Conservation (phyloP, 2,888 invertebrate species). For the Apodemia duryi region DNA sequence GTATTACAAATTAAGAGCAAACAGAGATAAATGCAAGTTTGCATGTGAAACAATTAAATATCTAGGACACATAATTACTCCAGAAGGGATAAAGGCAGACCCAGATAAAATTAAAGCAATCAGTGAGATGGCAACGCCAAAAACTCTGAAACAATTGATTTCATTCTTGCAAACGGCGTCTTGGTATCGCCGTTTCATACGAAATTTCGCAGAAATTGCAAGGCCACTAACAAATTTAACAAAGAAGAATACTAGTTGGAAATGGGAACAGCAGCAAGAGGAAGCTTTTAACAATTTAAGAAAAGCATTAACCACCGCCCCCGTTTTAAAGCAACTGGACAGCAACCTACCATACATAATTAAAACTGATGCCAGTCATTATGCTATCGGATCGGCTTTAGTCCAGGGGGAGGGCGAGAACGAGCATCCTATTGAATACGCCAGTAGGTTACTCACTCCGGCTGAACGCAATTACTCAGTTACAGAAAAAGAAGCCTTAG, state of each 20-base stretch:
- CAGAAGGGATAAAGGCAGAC: constrained; percentile 29
- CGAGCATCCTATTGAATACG: constrained; percentile 27
- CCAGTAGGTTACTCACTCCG: constrained; percentile 31
- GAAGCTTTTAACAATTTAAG: constrained; percentile 33
- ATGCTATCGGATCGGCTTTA: constrained; percentile 21
- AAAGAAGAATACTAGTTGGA: constrained; percentile 29
- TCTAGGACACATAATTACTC: constrained; percentile 29
- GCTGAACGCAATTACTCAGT: too few relatives aligned
- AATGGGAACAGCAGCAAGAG: constrained; percentile 32
- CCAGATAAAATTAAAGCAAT: constrained; percentile 33
- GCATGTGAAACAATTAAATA: constrained; percentile 27
- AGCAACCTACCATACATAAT: too few relatives aligned
- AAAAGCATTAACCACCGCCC: constrained; percentile 19
- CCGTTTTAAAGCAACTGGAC: too few relatives aligned
- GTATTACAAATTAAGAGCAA: constrained; percentile 29
- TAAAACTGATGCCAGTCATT: too few relatives aligned
- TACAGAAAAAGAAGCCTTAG: too few relatives aligned
- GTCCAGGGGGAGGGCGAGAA: constrained; percentile 27
- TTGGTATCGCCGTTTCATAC: constrained; percentile 39
- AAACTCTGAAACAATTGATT: constrained; percentile 32
- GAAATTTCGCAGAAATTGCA: constrained; percentile 31
- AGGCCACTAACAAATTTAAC: constrained; percentile 33
- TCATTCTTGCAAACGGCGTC: constrained; percentile 39
- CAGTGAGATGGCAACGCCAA: constrained; percentile 24
- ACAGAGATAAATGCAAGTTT: constrained; percentile 31